Percentiles rank a stretch among this genome's conserved stretches.
Evolutionary conservation across 2,888 invertebrate genomes (phyloP).

Genomic region (Drosophila picticornis): DNA sequence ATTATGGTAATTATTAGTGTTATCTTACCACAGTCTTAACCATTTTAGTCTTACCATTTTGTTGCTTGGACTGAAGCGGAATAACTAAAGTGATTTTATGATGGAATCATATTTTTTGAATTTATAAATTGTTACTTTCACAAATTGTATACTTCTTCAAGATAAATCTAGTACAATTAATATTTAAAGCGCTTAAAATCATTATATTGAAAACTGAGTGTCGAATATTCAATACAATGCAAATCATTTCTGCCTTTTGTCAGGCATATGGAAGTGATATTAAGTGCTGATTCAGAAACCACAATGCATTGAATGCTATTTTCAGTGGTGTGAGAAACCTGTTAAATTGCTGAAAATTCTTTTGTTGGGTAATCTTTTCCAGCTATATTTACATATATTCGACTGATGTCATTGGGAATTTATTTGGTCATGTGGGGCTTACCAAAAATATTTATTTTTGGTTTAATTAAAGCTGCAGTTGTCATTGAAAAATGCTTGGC

Average conservation of each 20-base stretch:
- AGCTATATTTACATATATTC: conserved; percentile 31
- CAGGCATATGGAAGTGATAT: neutral
- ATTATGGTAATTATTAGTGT: neutral
- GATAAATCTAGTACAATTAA: neutral
- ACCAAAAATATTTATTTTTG: conserved; percentile 47
- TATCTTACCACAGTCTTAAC: neutral
- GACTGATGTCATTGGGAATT: conserved; percentile 32
- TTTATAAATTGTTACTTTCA: neutral
- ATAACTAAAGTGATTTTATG: neutral
- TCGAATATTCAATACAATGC: neutral
- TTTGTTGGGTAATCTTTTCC: neutral
- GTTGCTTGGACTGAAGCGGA: neutral
- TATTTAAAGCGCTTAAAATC: neutral
- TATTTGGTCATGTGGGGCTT: conserved; percentile 24
- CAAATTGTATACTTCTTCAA: neutral
- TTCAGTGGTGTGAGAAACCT: neutral
- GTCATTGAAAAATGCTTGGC: conserved; percentile 71
- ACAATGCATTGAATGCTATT: neutral
- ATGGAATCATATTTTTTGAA: neutral
- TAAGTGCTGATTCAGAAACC: neutral
- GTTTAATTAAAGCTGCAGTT: conserved; percentile 79
- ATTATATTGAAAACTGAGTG: neutral
- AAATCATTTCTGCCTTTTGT: neutral
- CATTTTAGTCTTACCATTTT: neutral
- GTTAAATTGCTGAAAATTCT: neutral